Percentiles rank a stretch among this genome's conserved stretches.
Conservation (phyloP, 1,140 invertebrate genomes). For the Sycophila sp. region DNA sequence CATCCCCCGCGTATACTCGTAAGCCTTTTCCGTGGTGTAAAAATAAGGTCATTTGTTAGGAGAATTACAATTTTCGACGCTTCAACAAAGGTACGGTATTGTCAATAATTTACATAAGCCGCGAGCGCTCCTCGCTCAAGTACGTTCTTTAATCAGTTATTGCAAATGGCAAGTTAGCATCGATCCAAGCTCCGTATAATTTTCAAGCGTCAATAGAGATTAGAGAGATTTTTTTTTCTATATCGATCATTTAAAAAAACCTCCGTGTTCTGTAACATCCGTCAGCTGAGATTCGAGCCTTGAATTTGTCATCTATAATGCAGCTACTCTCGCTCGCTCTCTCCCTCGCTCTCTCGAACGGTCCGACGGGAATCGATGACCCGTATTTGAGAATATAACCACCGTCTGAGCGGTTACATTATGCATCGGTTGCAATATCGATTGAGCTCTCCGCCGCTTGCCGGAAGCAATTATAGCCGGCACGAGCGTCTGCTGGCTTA, state of each 20-base stretch:
- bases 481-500: no score
- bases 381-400: slow-evolving; percentile 32
- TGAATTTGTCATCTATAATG: neutral
- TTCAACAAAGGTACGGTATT: neutral
- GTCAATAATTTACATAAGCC: neutral
- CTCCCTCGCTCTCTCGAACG: neutral
- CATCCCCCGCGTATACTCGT: neutral
- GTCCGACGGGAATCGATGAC: slow-evolving; percentile 24
- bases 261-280: no score
- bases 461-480: slow-evolving; percentile 1
- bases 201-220: no score
- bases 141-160: no score
- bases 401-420: neutral
- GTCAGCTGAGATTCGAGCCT: no score
- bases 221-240: no score
- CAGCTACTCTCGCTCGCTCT: neutral
- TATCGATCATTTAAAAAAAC: no score
- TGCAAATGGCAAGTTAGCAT: no score
- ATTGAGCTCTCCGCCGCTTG: neutral
- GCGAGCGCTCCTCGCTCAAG: no score
- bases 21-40: slow-evolving; percentile 1
- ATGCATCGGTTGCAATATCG: neutral
- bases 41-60: slow-evolving; percentile 34
- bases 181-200: no score
- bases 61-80: neutral